These are phyloP conservation scores for Meliscaeva auricollis DNA, from an alignment of 2,888 invertebrate species.

Conservation along the genomic window DNA sequence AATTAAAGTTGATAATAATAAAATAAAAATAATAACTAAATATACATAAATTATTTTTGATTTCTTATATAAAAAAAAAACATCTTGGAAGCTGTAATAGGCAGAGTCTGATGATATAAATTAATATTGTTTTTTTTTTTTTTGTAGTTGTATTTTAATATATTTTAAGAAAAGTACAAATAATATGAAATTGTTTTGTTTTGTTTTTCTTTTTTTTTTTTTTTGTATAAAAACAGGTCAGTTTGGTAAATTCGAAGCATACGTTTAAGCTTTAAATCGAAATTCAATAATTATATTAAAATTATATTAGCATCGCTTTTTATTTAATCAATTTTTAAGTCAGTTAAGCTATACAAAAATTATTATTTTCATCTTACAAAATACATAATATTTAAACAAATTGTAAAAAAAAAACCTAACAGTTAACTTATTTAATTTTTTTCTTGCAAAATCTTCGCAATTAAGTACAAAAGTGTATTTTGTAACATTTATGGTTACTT, in stretches of 20 bases:
- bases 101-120: not conserved
- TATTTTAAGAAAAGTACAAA: conserved; percentile 6
- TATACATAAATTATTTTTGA: conserved; percentile 12
- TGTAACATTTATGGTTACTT: conserved; percentile 65
- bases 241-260: conserved; percentile 33
- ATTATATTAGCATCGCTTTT: not conserved
- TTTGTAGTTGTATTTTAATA: not conserved
- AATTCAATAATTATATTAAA: not conserved
- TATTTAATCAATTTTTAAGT: not conserved
- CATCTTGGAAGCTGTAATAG: conserved; percentile 35
- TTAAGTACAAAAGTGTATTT: conserved; percentile 70
- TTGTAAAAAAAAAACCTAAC: conserved; percentile 37
- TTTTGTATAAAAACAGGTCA: not conserved
- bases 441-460: conserved; percentile 66
- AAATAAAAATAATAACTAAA: conserved; percentile 1
- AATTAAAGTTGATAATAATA: conserved; percentile 34
- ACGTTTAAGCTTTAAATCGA: not conserved
- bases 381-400: conserved; percentile 3
- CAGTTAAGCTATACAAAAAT: conserved; percentile 24
- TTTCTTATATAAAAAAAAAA: conserved; percentile 27
- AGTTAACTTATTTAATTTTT: conserved; percentile 29
- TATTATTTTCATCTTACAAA: not conserved
- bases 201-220: not conserved
- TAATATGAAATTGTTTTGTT: conserved; percentile 10
- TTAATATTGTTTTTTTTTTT: not conserved